Base-by-base conservation (phyloP, 2,888 invertebrate genomes). In the Lordiphosa andalusiaca region DNA sequence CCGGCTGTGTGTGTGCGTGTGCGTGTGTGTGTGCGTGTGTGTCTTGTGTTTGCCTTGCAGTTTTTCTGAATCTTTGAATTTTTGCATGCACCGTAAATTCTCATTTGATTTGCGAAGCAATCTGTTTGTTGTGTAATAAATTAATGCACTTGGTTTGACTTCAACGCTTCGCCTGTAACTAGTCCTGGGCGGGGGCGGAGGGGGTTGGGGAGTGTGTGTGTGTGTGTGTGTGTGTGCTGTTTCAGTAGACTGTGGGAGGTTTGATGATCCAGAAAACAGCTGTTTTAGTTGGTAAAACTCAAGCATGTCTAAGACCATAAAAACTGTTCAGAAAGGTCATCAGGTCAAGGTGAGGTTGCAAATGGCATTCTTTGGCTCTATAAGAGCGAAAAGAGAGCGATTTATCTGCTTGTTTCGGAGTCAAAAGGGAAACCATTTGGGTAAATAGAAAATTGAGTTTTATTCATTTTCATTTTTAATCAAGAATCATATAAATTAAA, bases 51-150 rank as follows among this genome's bases (percentile, higher is more conserved):
- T 63, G 66, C 57, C 60, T 48, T 52, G 52, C 49, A 56, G 49
- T 57, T 68, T 58, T 36, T 53, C 47, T 49, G 62, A 33, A 61
- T 58, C 62, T 64, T 59, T 58, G 53, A 36, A 44, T 60, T 63
- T 53, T 55, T 50, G 64, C 47, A 58, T 65, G 65, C 53, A 40
- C 55, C 53, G 63, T 69, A 66, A 71, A 77, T 69, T 63, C 57
- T 47, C 64, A 49, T 69, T 71, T 82, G 82, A 76, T 74, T 80
- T 72, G 76, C 81, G 52, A 62, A 69, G 75, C 80, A 74, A 78
- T 75, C 75, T 78, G 72, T 67, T 75, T 78, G 65, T 69, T 67
- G 66, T 66, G 66, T 65, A 67, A 70, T 77, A 80, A 77, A 72
- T 80, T 67, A 71, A 77, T 77, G 80, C 76, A 78, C 69, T 83